Conservation (phyloP, 2,888 invertebrate species). For the Prosapia bicincta region DNA sequence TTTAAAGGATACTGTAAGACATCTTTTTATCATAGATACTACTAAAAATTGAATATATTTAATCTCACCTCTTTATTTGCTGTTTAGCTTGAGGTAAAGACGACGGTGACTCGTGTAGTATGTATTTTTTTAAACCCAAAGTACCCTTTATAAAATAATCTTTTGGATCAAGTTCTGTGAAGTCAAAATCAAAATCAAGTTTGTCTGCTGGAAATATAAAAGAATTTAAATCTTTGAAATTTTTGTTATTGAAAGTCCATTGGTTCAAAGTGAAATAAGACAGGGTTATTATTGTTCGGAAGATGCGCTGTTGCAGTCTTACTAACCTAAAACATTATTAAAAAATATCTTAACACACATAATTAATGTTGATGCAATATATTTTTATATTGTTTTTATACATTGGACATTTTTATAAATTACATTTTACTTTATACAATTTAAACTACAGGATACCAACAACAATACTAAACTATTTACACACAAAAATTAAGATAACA, state of each 20-base stretch:
- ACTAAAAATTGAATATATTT: too few species aligned
- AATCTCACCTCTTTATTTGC: conserved; percentile 52
- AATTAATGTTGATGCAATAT: too few species aligned
- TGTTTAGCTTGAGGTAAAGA: conserved; percentile 53
- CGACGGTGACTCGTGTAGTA: conserved; percentile 63
- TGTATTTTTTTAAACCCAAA: conserved; percentile 59
- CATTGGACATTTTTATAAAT: too few species aligned
- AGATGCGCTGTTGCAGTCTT: conserved; percentile 76
- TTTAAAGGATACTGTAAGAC: too few species aligned
- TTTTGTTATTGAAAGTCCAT: conserved; percentile 71
- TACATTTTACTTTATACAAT: too few species aligned
- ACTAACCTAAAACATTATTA: conserved; percentile 58
- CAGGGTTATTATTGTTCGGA: conserved; percentile 66
- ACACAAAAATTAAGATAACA: too few species aligned
- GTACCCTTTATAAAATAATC: conserved; percentile 48
- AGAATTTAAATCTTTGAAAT: conserved; percentile 54
- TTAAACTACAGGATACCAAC: too few species aligned
- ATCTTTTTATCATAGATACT: too few species aligned
- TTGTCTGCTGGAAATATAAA: conserved; percentile 51
- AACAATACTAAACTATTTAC: too few species aligned
- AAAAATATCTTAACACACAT: conserved; percentile 41
- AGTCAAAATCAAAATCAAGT: conserved; percentile 57
- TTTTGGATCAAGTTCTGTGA: conserved; percentile 50
- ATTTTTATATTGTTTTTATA: too few species aligned
- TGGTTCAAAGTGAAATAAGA: conserved; percentile 69